Base-by-base conservation (phyloP, 2,113 vertebrate genomes). In the Dolichallabes microphthalmus region DNA sequence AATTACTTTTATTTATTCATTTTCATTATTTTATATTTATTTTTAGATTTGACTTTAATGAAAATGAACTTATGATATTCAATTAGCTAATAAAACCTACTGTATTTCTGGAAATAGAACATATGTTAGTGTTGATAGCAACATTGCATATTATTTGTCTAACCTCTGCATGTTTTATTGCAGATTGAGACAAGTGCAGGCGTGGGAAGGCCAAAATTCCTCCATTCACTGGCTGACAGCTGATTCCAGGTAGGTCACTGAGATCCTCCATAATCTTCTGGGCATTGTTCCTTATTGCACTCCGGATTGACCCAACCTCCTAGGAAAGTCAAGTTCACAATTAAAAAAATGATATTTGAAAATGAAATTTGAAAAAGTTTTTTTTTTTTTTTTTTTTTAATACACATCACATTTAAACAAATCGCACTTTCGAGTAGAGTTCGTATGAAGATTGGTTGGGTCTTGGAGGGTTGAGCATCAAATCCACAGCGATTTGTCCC, bases 401-500 rank as follows among this genome's bases (percentile, higher is more conserved):
- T 35, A 6, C 45, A 45, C 45, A 8, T 27, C 35, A 6, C n/a
- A 57, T 32, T 53, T 8, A 13, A 82, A 22, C n/a, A 68, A 17
- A 32, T 61, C 53, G 64, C 57, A 93, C 94, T 86, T 64, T 7
- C 0, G 64, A 4, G 57, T 91, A 93, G n/a, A 90, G 85, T 0
- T 80, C 69, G 77, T 93, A 93, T 0, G 94, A 95, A 10, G 93
- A 91, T 35, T 95, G 91, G 88, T 92, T 93, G 3, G 91, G 93
- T 63, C 90, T 90, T 17, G 94, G 94, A 50, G 94, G 94, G 68
- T 93, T 80, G 0, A 3, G 14, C 93, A 95, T 92, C 61, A 95
- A 27, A 32, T 95, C 92, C 82, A 96, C 27, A 9, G 92, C 91
- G 4, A 95, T 78, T 89, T 94, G 93, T 61, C 92, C 94, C 75